A percentile compares a stretch with the other conserved stretches of the same genome.
phyloP scores from a whole-genome alignment of 2,888 invertebrate genomes.

The Dastarcus helophoroides region DNA sequence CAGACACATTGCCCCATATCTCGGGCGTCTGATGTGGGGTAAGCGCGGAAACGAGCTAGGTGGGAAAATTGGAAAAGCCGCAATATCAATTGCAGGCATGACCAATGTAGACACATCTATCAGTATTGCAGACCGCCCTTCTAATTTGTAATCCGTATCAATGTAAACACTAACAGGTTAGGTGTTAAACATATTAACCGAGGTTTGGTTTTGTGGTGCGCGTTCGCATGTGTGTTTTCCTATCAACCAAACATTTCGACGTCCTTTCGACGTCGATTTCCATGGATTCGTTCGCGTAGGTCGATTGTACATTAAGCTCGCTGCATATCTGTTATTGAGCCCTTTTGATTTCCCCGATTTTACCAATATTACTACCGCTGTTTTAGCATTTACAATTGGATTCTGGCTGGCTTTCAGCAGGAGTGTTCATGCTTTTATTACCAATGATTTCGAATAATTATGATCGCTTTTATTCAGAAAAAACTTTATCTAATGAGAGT shows the following conservation, averaged over 20 bases:
- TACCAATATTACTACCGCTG: constrained; percentile 18
- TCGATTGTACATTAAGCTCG: constrained; percentile 24
- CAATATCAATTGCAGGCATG: constrained; percentile 31
- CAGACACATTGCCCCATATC: no score
- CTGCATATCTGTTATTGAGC: constrained; percentile 32
- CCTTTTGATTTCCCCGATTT: constrained; percentile 28
- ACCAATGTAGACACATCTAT: constrained; percentile 33
- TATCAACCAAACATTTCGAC: constrained; percentile 19
- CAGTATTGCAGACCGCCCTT: constrained; percentile 26
- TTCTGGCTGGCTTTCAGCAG: no score
- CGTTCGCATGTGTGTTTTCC: constrained; percentile 27
- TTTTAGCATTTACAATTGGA: constrained; percentile 20
- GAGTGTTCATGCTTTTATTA: no score
- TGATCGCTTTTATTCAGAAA: no score
- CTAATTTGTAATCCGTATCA: constrained; percentile 24
- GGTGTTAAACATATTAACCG: constrained; percentile 38
- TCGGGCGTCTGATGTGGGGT: background rate
- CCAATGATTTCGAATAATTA: no score
- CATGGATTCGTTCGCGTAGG: constrained; percentile 15
- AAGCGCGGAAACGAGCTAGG: background rate
- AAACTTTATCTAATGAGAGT: no score
- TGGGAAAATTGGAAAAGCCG: constrained; percentile 14
- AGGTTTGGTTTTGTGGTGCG: constrained; percentile 31
- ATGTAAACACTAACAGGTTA: constrained; percentile 29
- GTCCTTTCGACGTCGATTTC: constrained; percentile 8